Base-by-base conservation (phyloP, 2,797 vertebrate species). In the Danio albolineatus region DNA sequence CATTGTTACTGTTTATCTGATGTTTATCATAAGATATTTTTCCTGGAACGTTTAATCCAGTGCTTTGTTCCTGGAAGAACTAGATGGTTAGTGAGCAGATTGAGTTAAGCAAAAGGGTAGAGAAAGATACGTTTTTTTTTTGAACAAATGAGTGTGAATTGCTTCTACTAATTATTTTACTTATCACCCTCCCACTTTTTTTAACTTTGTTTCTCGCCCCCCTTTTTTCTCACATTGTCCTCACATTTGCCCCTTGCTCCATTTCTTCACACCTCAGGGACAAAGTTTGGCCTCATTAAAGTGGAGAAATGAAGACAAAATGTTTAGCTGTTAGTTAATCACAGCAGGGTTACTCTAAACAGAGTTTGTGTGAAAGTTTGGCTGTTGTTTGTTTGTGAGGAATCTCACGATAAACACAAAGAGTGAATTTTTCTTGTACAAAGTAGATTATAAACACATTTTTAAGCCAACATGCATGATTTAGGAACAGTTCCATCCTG, bases 341-440 rank as follows among this genome's bases (percentile, higher is more conserved):
- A 70, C 54, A 60, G 51, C 71, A 53, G 64, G 44, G 73, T 67
- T 85, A 59, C 77, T 88, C 70, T 81, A 79, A 86, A 78, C 57
- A 79, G 54, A 48, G 48, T 79, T 73, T 57, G 19, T 72, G n/a
- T 82, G 41, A 79, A 64, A 84, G 46, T 53, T 74, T 73, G 59
- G 43, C 59, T 64, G 61, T 67, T 70, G 64, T 80, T 51, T 80
- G 54, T 54, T 49, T 82, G 64, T 72, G 75, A 65, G 38, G 16
- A 46, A 78, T 19, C n/a, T 43, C 64, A 62, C 7, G 41, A 61
- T 78, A 79, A 76, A 76, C 65, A 73, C 66, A 36, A 46, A 75
- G 60, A 51, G 61, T n/a, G 51, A 60, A 62, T 73, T 19, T 19
- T 17, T 13, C 46, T 74, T 49, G 53, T 59, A 10, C 6, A 48